Evolutionary conservation across 2,888 invertebrate species (phyloP).

Genomic region (Rhyacophila evoluta): DNA sequence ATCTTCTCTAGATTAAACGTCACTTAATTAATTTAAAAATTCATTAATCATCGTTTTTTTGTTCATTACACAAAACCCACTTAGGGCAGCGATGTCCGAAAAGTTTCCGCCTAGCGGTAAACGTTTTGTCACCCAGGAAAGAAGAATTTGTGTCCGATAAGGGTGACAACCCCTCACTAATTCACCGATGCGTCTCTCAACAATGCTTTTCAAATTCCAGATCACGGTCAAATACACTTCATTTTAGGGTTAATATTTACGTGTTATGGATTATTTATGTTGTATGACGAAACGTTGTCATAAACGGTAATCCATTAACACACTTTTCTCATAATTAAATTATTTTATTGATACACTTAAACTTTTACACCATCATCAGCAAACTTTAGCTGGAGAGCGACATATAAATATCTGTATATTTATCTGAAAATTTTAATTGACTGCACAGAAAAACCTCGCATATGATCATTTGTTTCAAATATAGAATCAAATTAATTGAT

Average conservation of each 20-base stretch:
- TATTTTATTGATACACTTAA: no score
- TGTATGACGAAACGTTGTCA: not conserved
- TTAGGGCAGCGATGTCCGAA: not conserved
- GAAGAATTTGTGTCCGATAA: not conserved
- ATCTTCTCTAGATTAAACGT: not conserved
- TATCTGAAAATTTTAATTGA: no score
- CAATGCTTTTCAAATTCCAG: conserved; percentile 9
- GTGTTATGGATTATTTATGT: not conserved
- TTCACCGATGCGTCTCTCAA: not conserved
- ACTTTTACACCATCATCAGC: no score
- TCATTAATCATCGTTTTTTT: not conserved
- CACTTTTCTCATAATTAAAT: no score
- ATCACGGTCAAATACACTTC: conserved; percentile 19
- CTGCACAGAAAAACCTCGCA: no score
- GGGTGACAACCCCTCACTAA: conserved; percentile 7
- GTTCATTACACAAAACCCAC: not conserved
- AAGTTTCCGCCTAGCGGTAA: not conserved
- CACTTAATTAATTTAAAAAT: not conserved
- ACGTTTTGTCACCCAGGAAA: not conserved
- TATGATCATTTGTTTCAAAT: no score
- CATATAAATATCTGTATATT: no score
- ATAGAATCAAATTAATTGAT: no score
- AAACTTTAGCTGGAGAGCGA: no score
- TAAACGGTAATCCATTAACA: no score
- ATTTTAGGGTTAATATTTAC: not conserved